These are phyloP conservation scores for Knipowitschia caucasica DNA, from an alignment of 2,797 vertebrate genomes.

Conservation along the genomic window DNA sequence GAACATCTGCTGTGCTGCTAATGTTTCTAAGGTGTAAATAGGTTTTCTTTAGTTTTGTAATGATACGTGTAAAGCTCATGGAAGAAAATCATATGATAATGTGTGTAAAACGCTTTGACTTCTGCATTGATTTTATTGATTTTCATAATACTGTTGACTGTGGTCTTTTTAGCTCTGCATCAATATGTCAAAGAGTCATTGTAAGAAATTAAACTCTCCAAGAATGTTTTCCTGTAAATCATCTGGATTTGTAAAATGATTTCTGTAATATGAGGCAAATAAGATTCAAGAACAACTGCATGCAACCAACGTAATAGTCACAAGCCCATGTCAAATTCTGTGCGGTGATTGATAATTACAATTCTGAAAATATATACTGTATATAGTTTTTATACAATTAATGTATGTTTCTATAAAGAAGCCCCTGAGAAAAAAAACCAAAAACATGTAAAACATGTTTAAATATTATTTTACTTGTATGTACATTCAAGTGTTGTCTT, in stretches of 20 bases:
- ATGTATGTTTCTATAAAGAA: too few species aligned
- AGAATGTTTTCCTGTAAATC: not conserved
- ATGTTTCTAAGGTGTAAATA: conserved; percentile 15
- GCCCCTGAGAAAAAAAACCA: too few species aligned
- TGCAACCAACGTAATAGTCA: too few species aligned
- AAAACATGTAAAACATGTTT: too few species aligned
- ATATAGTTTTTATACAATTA: too few species aligned
- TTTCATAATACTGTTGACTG: not conserved
- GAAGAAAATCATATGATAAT: not conserved
- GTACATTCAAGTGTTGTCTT: too few species aligned
- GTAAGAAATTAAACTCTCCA: not conserved
- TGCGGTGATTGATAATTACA: too few species aligned
- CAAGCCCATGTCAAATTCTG: too few species aligned
- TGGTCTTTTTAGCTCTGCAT: not conserved
- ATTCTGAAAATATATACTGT: too few species aligned
- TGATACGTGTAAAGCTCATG: not conserved
- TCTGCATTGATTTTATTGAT: conserved; percentile 1
- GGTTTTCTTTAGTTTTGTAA: not conserved
- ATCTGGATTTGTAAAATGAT: not conserved
- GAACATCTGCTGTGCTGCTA: conserved; percentile 37
- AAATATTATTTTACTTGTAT: too few species aligned
- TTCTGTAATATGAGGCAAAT: too few species aligned
- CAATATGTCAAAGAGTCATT: conserved; percentile 11
- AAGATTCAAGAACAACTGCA: not conserved
- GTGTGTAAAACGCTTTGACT: conserved; percentile 8